These are phyloP conservation scores for Ectemnius cavifrons DNA, from an alignment of 2,888 invertebrate species.

Conservation along the genomic window DNA sequence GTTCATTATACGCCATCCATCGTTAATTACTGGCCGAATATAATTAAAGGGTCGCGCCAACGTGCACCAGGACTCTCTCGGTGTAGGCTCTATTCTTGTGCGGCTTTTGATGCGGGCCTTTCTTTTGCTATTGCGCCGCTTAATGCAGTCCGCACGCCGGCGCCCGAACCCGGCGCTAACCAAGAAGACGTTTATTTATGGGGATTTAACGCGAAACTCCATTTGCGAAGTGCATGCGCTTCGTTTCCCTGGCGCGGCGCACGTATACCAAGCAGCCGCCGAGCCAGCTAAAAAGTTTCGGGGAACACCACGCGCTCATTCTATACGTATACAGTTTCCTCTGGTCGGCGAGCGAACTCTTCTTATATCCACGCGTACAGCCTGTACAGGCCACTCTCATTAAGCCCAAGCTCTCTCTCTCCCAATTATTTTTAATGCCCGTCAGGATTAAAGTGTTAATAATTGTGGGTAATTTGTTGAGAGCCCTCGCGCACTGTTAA, in stretches of 20 bases:
- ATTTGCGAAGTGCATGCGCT: constrained; percentile 42
- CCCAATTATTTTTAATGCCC: constrained; percentile 7
- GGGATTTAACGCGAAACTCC: constrained; percentile 53
- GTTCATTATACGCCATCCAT: constrained; percentile 62
- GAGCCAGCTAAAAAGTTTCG: constrained; percentile 30
- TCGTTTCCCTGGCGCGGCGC: constrained; percentile 27
- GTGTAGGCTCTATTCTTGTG: constrained; percentile 40
- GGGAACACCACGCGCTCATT: constrained; percentile 11
- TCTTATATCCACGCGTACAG: no score
- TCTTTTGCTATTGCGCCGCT: constrained; percentile 28
- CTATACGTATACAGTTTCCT: constrained; percentile 1
- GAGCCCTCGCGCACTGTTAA: not conserved
- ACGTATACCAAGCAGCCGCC: constrained; percentile 40
- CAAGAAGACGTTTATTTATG: constrained; percentile 52
- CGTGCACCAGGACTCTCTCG: not conserved
- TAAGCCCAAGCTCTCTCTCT: not conserved
- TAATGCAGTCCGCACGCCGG: constrained; percentile 37
- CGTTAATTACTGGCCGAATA: constrained; percentile 66
- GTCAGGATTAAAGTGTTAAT: not conserved
- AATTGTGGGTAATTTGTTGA: not conserved
- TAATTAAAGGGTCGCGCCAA: constrained; percentile 60
- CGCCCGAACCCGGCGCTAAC: not conserved
- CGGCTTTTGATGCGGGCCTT: constrained; percentile 18
- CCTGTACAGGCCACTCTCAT: constrained; percentile 2
- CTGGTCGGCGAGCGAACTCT: not conserved